Percentiles rank a stretch among this genome's conserved stretches.
Conservation (phyloP, 2,113 vertebrate species). For the Microcebus griseorufus region DNA sequence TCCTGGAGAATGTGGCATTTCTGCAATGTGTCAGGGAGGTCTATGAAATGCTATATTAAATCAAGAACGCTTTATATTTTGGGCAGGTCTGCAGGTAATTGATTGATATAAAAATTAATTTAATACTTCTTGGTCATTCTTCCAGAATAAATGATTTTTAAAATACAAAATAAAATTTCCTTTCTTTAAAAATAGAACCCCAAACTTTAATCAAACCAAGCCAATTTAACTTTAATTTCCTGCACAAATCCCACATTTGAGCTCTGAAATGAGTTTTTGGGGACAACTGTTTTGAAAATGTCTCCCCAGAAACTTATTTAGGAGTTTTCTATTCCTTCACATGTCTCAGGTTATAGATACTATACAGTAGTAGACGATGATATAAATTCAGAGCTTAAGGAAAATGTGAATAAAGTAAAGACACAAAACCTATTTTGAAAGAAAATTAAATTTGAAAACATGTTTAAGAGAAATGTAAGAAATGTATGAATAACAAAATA, state of each 20-base stretch:
- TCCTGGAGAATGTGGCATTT: conserved; percentile 28
- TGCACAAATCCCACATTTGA: conserved; percentile 31
- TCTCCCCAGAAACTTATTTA: neutral
- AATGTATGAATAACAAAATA: neutral
- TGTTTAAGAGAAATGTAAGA: neutral
- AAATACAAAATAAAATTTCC: conserved; percentile 64
- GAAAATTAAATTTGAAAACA: conserved; percentile 10
- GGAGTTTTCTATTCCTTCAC: conserved; percentile 21
- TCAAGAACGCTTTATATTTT: conserved; percentile 48
- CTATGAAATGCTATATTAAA: conserved; percentile 31
- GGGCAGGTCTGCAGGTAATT: conserved; percentile 51
- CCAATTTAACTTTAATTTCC: conserved; percentile 61
- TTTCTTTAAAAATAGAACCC: conserved; percentile 50
- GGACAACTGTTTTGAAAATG: conserved; percentile 25
- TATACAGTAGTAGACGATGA: neutral
- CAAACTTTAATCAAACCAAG: conserved; percentile 51
- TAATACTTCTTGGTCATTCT: conserved; percentile 56
- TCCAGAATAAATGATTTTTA: conserved; percentile 59
- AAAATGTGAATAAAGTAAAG: neutral
- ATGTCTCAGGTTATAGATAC: neutral
- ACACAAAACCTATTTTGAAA: neutral
- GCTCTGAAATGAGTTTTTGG: conserved; percentile 12
- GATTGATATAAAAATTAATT: conserved; percentile 65
- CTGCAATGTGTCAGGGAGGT: conserved; percentile 1
- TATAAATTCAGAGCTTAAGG: neutral